Percentiles rank a stretch among this genome's conserved stretches.
Conservation (phyloP, 2,113 vertebrate genomes). For the Antechinus stuartii region DNA sequence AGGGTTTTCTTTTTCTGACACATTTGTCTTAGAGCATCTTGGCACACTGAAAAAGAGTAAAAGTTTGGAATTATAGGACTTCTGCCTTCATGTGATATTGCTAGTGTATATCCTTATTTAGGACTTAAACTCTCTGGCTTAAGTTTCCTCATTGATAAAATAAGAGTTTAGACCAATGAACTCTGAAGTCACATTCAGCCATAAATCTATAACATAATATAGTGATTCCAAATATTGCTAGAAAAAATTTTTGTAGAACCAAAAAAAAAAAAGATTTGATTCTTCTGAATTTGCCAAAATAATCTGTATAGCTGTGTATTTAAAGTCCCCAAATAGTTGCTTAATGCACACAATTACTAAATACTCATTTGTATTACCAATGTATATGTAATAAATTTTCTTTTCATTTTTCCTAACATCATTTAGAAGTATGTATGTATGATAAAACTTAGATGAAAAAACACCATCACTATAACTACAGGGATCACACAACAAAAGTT, state of each 20-base stretch:
- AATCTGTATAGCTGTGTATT: not conserved
- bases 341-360: not conserved
- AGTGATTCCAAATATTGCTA: constrained; percentile 31
- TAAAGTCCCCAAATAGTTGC: constrained; percentile 17
- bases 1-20: constrained; percentile 7
- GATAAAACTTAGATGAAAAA: constrained; percentile 39
- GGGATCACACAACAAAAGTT: constrained; percentile 39
- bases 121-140: not conserved
- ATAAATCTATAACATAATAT: not conserved
- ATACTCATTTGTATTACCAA: constrained; percentile 16
- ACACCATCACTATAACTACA: not conserved
- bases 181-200: not conserved
- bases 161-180: not conserved
- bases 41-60: not conserved
- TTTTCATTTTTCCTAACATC: constrained; percentile 49
- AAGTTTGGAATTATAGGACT: not conserved
- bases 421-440: not conserved
- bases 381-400: constrained; percentile 6
- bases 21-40: not conserved
- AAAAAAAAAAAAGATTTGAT: constrained; percentile 9
- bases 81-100: not conserved
- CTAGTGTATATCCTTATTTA: not conserved
- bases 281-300: not conserved
- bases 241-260: constrained; percentile 2
- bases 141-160: not conserved